Conservation (phyloP, 2,113 vertebrate genomes). For the Sylvia atricapilla region DNA sequence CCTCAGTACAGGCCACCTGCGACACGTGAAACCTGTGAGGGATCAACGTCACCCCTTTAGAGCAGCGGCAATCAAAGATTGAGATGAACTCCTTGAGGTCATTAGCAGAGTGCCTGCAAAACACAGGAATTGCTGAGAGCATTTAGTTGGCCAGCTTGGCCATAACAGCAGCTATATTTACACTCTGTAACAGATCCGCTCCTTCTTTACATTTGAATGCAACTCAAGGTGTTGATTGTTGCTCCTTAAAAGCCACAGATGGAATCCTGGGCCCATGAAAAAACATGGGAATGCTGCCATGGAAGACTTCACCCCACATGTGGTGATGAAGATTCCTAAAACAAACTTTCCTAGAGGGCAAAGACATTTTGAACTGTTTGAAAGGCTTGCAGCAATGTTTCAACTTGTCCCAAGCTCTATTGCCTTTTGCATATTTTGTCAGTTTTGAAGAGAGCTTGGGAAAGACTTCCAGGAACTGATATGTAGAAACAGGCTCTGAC, state of each 20-base stretch:
- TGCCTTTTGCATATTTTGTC: slow-evolving; percentile 32
- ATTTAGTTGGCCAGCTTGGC: neutral
- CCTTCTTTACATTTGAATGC: neutral
- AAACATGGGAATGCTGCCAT: neutral
- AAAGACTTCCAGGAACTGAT: slow-evolving; percentile 45
- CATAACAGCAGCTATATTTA: neutral
- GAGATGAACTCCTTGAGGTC: neutral
- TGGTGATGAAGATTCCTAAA: slow-evolving; percentile 3
- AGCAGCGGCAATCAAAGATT: neutral
- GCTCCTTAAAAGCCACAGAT: neutral
- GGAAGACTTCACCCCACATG: neutral
- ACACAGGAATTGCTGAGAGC: neutral
- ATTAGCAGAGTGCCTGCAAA: neutral
- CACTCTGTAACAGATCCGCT: neutral
- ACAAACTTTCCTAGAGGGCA: slow-evolving; percentile 28
- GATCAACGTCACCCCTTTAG: neutral
- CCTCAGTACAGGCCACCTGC: neutral
- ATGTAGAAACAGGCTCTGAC: neutral
- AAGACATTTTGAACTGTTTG: neutral
- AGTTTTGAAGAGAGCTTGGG: neutral
- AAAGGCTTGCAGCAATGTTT: slow-evolving; percentile 2
- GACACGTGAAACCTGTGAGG: neutral
- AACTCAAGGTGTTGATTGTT: neutral
- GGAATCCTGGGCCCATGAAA: neutral
- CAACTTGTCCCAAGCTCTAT: slow-evolving; percentile 19